These are phyloP conservation scores for Budorcas taxicolor DNA, from an alignment of 2,113 vertebrate species.

Conservation along the genomic window DNA sequence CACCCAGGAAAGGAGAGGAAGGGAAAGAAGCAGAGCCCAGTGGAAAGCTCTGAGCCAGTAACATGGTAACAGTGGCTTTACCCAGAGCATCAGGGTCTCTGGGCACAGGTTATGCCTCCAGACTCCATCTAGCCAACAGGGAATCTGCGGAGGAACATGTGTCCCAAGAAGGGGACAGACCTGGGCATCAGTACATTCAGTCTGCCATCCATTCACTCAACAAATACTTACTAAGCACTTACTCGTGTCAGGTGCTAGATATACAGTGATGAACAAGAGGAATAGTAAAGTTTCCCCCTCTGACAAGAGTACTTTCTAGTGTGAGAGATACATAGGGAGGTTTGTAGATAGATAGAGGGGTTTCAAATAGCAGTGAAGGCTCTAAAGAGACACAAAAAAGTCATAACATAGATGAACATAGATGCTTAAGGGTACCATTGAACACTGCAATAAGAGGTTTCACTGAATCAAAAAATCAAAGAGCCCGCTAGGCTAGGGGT, in stretches of 20 bases:
- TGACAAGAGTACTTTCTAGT: not conserved
- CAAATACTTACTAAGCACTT: not conserved
- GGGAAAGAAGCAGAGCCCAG: not conserved
- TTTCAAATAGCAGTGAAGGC: not conserved
- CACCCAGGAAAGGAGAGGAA: not conserved
- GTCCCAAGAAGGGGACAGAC: not conserved
- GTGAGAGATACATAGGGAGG: not conserved
- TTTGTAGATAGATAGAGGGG: not conserved
- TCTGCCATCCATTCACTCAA: not conserved
- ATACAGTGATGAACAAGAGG: not conserved
- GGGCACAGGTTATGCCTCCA: not conserved
- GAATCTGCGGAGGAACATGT: not conserved
- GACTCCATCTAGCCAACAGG: not conserved
- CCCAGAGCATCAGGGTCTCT: not conserved
- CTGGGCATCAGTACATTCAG: not conserved
- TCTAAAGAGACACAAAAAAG: not conserved
- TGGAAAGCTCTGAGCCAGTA: not conserved
- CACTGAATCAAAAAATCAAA: not conserved
- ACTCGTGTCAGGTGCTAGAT: not conserved
- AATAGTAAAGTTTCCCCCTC: not conserved
- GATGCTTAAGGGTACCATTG: not conserved
- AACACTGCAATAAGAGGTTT: not conserved
- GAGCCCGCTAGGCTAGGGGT: not conserved
- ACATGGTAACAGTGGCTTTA: not conserved
- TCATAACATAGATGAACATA: not conserved